These are phyloP conservation scores for Marmota monax DNA, from an alignment of 2,113 vertebrate genomes.

Conservation along the genomic window DNA sequence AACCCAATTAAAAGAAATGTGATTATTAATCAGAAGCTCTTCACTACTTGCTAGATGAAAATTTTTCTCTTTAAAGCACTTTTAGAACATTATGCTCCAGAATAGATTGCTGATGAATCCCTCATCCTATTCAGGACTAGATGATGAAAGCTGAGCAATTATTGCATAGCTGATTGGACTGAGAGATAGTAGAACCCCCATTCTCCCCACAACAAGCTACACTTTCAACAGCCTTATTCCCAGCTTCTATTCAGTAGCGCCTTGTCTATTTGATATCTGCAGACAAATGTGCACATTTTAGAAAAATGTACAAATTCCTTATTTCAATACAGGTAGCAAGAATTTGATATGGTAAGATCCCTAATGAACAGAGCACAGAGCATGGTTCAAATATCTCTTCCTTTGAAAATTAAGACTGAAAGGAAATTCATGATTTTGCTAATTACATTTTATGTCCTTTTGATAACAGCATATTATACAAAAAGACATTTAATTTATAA, in stretches of 20 bases:
- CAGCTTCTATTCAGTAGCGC: not conserved
- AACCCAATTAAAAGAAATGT: slow-evolving; percentile 50
- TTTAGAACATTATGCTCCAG: not conserved
- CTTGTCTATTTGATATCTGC: not conserved
- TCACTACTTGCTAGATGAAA: not conserved
- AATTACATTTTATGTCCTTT: slow-evolving; percentile 22
- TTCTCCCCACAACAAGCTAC: not conserved
- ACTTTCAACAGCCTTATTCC: not conserved
- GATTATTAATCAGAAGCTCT: slow-evolving; percentile 13
- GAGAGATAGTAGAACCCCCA: not conserved
- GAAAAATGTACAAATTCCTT: not conserved
- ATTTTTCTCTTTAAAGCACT: slow-evolving; percentile 36
- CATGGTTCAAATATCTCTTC: not conserved
- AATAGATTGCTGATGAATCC: not conserved
- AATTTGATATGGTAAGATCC: not conserved
- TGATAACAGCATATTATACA: not conserved
- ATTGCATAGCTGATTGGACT: not conserved
- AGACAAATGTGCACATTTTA: not conserved
- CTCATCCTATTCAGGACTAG: not conserved
- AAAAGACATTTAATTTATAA: slow-evolving; percentile 37
- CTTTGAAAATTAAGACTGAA: slow-evolving; percentile 50
- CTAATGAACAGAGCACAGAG: not conserved
- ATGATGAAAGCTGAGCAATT: not conserved
- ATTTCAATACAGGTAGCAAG: not conserved
- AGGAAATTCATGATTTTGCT: slow-evolving; percentile 25